Conservation (phyloP, 2,113 vertebrate genomes). For the Hucho hucho region DNA sequence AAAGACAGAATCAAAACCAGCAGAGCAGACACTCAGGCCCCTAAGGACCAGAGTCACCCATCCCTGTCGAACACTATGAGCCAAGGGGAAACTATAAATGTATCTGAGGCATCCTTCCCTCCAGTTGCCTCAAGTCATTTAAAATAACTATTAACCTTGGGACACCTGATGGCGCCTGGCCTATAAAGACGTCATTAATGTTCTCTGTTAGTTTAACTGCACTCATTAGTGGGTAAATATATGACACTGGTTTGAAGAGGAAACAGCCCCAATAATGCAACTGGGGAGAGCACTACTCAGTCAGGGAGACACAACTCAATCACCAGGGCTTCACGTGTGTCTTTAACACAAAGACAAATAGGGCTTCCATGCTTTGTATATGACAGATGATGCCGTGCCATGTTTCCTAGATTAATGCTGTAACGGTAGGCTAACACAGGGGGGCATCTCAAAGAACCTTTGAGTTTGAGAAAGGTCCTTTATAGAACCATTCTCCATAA, state of each 20-base stretch:
- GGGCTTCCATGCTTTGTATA: background rate
- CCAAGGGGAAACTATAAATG: background rate
- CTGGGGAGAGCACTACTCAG: slow-evolving; percentile 10
- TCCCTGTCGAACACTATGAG: too few species aligned
- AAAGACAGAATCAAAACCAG: too few species aligned
- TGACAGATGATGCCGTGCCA: too few species aligned
- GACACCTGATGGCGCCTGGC: slow-evolving; percentile 44
- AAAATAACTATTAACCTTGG: slow-evolving; percentile 59
- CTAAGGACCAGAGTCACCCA: too few species aligned
- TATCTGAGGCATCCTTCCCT: slow-evolving; percentile 6
- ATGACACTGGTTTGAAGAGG: slow-evolving; percentile 45
- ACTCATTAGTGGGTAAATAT: slow-evolving; percentile 63
- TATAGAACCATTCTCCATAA: too few species aligned
- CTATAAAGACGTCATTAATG: slow-evolving; percentile 60
- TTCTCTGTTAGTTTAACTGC: slow-evolving; percentile 55
- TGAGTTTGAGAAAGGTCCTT: too few species aligned
- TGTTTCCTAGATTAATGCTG: too few species aligned
- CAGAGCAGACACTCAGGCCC: too few species aligned
- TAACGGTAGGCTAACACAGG: background rate
- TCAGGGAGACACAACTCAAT: slow-evolving; percentile 37
- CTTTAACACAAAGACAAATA: slow-evolving; percentile 23
- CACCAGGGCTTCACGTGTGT: slow-evolving; percentile 2
- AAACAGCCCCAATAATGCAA: slow-evolving; percentile 51
- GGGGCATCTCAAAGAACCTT: too few species aligned
- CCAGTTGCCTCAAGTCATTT: slow-evolving; percentile 46